Percentiles rank a stretch among this genome's conserved stretches.
phyloP scores from a whole-genome alignment of 2,888 invertebrate species.

The Torymus auratus region DNA sequence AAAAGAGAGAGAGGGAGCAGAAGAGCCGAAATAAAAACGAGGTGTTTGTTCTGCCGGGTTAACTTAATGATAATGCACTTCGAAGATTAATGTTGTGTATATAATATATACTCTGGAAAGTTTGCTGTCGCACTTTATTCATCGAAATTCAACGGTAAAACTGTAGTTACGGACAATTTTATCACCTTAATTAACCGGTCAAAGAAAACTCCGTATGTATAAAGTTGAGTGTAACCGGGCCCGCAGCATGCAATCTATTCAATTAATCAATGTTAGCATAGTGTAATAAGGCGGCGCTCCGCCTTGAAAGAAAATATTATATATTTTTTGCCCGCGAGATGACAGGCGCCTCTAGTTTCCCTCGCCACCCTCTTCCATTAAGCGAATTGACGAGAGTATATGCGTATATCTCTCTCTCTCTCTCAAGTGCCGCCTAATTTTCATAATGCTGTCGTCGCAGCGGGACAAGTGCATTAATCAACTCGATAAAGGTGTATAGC shows the following conservation, averaged over 20 bases:
- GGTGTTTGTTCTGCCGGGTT: neutral
- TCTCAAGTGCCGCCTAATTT: constrained; percentile 67
- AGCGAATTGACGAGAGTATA: constrained; percentile 66
- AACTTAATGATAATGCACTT: constrained; percentile 1
- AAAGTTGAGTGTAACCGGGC: too few relatives aligned
- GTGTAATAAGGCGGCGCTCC: constrained; percentile 19
- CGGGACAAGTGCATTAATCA: constrained; percentile 53
- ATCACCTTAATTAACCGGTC: neutral
- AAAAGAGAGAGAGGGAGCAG: constrained; percentile 13
- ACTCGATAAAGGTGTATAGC: constrained; percentile 16
- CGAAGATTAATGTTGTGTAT: neutral
- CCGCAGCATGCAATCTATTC: neutral
- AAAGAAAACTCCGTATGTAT: neutral
- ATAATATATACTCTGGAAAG: too few relatives aligned
- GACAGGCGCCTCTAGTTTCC: constrained; percentile 7
- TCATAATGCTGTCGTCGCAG: constrained; percentile 64
- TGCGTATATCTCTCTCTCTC: constrained; percentile 45
- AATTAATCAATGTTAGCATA: constrained; percentile 41
- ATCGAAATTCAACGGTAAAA: too few relatives aligned
- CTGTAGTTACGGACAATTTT: too few relatives aligned
- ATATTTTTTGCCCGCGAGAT: constrained; percentile 9
- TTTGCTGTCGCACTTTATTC: too few relatives aligned
- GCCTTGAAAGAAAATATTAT: constrained; percentile 37
- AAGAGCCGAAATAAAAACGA: neutral
- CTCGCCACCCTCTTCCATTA: constrained; percentile 66